Evolutionary conservation across 2,888 invertebrate genomes (phyloP).

Genomic region (Ellobium chinense): DNA sequence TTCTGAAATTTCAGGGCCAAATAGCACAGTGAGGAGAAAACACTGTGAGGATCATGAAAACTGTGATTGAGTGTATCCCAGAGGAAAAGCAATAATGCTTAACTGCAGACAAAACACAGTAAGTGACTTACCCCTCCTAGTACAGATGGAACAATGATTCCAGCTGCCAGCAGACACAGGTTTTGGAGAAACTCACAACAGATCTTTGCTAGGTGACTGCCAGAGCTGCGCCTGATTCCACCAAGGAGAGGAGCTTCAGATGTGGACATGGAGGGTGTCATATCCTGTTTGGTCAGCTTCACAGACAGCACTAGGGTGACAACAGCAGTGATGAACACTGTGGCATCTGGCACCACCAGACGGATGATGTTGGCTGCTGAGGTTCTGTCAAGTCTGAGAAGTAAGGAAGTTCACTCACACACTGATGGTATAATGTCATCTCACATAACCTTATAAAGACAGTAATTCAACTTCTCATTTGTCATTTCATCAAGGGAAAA

Average conservation of each 20-base stretch:
- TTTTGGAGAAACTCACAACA: conserved; percentile 12
- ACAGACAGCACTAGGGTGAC: conserved; percentile 51
- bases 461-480: no score
- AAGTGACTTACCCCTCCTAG: conserved; percentile 36
- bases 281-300: not conserved
- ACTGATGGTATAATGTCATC: no score
- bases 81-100: no score
- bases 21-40: no score
- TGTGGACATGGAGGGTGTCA: not conserved
- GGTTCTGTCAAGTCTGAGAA: conserved; percentile 64
- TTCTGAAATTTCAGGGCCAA: no score
- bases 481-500: no score
- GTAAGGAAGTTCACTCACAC: no score
- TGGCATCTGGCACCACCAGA: conserved; percentile 73
- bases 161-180: conserved; percentile 27
- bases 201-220: conserved; percentile 26
- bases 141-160: conserved; percentile 32
- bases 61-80: no score
- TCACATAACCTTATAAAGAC: no score
- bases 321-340: conserved; percentile 66
- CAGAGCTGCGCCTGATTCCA: not conserved
- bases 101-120: no score
- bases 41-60: no score
- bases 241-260: conserved; percentile 25
- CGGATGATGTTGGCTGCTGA: conserved; percentile 63